Base-by-base conservation (phyloP, 2,113 vertebrate genomes). In the Alligator mississippiensis region DNA sequence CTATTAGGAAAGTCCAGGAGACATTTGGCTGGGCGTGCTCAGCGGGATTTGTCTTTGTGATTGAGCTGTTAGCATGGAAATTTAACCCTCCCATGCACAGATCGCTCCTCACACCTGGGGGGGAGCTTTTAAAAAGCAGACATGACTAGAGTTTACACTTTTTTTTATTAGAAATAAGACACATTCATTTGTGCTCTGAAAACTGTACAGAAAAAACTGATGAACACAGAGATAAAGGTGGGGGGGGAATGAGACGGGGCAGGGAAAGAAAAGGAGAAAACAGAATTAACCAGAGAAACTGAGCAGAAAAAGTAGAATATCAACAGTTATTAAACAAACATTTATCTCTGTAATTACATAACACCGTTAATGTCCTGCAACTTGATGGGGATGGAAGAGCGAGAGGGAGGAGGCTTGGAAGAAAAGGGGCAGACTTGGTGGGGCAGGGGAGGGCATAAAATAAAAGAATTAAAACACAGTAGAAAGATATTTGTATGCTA, bases 151-250 rank as follows among this genome's bases (percentile, higher is more conserved):
- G 85, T 96, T 97, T 93, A 74, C 88, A 97, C 97, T 97, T 97
- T 95, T 95, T 98, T 99, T 99, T 99, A 99, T 99, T 99, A 99
- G 98, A 99, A 99, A 99, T 98, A 98, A 98, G 98, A 99, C 98
- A 99, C 98, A 99, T 99, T 99, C 98, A 99, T 98, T 99, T 99
- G 99, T 99, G 98, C 98, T 99, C 98, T 98, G 98, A 98, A 99
- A 99, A 99, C 98, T 99, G 98, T 99, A 99, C 98, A 99, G 98
- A 96, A 97, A 98, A 68, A 98, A 98, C 34, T 89, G 93, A 94
- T 2, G 15, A 96, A 96, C 77, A 84, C 9, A 59, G 93, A 94
- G 66, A 93, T 90, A 80, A 82, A 74, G 92, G 83, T 80, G 66
- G 93, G 75, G 93, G 75, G 92, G 82, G 82, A 27, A 77, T 82